phyloP scores from a whole-genome alignment of 1,140 invertebrate species.

The Phortica variegata region DNA sequence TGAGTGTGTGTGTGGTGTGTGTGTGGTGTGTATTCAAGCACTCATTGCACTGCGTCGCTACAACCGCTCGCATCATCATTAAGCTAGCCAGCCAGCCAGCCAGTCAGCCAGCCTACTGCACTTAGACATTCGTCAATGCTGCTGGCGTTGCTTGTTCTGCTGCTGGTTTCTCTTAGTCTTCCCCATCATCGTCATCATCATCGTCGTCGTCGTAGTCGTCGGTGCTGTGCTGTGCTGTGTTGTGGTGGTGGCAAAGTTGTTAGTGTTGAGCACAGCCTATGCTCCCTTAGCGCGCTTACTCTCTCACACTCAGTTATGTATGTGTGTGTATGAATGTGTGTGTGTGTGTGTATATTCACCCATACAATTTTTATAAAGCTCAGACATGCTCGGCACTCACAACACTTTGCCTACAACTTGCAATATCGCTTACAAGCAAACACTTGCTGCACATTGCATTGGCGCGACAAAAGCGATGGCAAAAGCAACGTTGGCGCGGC shows the following conservation, averaged over 20 bases:
- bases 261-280: neutral
- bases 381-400: no score
- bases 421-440: constrained; percentile 26
- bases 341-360: no score
- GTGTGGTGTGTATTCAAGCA: no score
- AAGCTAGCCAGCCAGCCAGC: no score
- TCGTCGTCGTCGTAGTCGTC: no score
- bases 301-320: no score
- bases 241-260: constrained; percentile 34
- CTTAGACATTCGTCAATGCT: constrained; percentile 26
- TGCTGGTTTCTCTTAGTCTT: no score
- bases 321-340: no score
- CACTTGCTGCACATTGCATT: no score
- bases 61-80: constrained; percentile 33
- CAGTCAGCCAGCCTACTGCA: constrained; percentile 50
- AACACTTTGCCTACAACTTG: neutral
- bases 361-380: constrained; percentile 43
- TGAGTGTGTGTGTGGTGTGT: neutral
- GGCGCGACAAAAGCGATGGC: neutral
- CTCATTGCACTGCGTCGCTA: constrained; percentile 4
- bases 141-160: constrained; percentile 3
- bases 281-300: no score
- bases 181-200: no score
- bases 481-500: neutral
- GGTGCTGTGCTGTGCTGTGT: no score